Evolutionary conservation across 2,113 vertebrate species (phyloP).

Genomic region (Mustela nigripes): DNA sequence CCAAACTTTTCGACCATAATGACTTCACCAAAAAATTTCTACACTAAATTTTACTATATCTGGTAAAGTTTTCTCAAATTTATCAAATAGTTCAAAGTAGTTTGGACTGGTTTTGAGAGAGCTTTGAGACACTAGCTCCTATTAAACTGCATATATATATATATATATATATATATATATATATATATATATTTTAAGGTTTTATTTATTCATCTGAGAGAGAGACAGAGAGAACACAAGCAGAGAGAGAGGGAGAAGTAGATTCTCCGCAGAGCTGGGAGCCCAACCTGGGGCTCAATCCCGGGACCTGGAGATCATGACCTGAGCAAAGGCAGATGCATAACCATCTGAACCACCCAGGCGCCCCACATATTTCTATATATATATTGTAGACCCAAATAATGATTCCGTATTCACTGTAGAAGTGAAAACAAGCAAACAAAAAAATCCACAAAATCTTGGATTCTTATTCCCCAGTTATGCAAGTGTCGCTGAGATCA

Average conservation of each 20-base stretch:
- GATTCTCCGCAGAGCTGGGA: background rate
- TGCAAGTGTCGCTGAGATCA: background rate
- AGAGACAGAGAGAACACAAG: background rate
- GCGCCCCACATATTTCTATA: background rate
- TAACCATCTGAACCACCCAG: background rate
- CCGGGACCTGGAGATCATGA: background rate
- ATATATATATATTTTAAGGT: background rate
- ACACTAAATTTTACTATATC: background rate
- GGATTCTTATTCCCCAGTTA: background rate
- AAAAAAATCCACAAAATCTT: background rate
- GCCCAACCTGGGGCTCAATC: background rate
- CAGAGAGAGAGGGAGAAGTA: background rate
- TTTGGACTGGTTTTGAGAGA: background rate
- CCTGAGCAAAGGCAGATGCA: background rate
- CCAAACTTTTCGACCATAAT: background rate
- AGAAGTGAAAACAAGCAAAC: background rate
- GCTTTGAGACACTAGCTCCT: background rate
- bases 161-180: background rate
- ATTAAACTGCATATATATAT: background rate
- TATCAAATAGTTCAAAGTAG: background rate
- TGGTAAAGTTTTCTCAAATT: background rate
- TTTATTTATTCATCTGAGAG: background rate
- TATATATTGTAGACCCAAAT: background rate
- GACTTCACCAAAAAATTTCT: background rate
- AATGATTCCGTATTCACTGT: background rate